Conservation (phyloP, 2,113 vertebrate genomes). For the Prunella himalayana region DNA sequence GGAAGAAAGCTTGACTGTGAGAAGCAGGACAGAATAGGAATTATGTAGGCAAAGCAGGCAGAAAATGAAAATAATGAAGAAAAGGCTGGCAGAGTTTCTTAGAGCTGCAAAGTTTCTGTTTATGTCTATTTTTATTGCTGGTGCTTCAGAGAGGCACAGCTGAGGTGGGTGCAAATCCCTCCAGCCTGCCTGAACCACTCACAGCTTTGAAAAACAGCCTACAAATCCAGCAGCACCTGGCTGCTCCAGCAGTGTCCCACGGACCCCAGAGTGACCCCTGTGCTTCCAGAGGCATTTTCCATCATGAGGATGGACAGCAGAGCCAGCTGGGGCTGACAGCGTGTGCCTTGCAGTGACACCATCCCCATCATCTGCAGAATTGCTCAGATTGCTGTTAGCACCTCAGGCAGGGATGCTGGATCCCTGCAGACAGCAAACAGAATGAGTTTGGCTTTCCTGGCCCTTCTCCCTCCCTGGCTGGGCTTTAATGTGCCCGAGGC, state of each 20-base stretch:
- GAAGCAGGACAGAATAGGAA: neutral
- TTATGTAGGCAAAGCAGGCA: neutral
- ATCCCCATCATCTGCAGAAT: neutral
- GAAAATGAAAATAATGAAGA: neutral
- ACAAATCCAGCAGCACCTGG: neutral
- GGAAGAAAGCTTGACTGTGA: neutral
- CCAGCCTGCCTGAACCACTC: fast-evolving
- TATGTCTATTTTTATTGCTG: neutral
- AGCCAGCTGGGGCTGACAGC: neutral
- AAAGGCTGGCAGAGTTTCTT: neutral
- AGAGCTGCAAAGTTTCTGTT: neutral
- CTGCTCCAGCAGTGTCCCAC: neutral
- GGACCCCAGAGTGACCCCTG: neutral
- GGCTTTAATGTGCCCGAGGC: neutral
- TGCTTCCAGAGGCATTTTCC: neutral
- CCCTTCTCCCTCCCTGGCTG: neutral
- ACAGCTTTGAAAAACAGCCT: fast-evolving
- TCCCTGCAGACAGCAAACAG: neutral
- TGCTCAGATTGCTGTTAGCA: neutral
- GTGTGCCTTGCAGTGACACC: fast-evolving
- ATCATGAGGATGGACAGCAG: fast-evolving
- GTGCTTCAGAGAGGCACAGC: neutral
- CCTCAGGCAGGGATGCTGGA: neutral
- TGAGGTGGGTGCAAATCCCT: neutral
- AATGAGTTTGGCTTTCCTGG: neutral